Percentiles rank a stretch among this genome's conserved stretches.
phyloP scores from a whole-genome alignment of 2,888 invertebrate species.

The Amphipoea oculea region DNA sequence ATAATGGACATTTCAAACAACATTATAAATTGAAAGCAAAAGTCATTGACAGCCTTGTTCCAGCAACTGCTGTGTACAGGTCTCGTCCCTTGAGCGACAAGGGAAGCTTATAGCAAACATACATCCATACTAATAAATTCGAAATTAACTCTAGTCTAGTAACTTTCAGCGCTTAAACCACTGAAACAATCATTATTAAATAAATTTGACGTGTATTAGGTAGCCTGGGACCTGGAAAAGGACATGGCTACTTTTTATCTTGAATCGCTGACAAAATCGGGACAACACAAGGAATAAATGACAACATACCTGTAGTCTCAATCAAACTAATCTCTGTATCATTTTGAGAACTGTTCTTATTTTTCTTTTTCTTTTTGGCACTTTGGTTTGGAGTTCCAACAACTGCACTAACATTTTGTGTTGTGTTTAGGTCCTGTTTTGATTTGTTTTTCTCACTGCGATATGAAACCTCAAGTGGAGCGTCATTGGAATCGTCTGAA shows the following conservation, averaged over 20 bases:
- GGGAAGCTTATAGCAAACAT: not conserved
- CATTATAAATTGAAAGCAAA: not conserved
- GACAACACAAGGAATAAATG: not conserved
- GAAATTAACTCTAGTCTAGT: not conserved
- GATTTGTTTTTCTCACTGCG: constrained; percentile 55
- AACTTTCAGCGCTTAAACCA: too few relatives aligned
- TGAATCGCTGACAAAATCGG: not conserved
- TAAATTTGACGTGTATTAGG: not conserved
- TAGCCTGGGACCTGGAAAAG: not conserved
- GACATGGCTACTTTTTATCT: not conserved
- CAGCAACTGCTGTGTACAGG: not conserved
- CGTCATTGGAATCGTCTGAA: constrained; percentile 39
- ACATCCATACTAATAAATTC: not conserved
- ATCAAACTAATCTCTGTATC: constrained; percentile 18
- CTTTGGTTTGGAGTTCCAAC: constrained; percentile 41
- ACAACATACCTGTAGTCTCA: constrained; percentile 43
- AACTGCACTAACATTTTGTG: constrained; percentile 11
- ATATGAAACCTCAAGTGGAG: constrained; percentile 49
- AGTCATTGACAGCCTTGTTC: not conserved
- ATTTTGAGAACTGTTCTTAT: constrained; percentile 54
- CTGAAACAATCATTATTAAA: not conserved
- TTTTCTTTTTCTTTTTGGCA: constrained; percentile 61
- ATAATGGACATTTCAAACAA: not conserved
- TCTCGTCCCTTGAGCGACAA: not conserved
- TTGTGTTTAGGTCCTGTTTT: constrained; percentile 29